Percentiles rank a stretch among this genome's conserved stretches.
These are phyloP conservation scores for Mirza zaza DNA, from an alignment of 2,113 vertebrate species.

Conservation along the genomic window DNA sequence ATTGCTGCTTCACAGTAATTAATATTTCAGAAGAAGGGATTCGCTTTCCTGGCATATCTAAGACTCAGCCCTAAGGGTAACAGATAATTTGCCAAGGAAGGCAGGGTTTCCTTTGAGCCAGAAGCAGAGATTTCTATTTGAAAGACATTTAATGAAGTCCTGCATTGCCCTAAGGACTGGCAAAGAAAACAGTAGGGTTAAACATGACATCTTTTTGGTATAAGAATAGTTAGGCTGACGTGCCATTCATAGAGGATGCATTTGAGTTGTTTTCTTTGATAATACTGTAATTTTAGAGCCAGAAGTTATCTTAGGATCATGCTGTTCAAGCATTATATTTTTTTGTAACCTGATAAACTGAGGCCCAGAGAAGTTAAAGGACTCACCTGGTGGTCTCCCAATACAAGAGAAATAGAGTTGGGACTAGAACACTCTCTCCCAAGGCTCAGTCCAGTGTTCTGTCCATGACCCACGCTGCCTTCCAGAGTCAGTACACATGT, in stretches of 20 bases:
- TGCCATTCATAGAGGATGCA: not conserved
- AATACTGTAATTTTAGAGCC: not conserved
- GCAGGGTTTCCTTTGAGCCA: not conserved
- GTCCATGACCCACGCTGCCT: not conserved
- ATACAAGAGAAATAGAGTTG: not conserved
- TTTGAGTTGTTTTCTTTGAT: not conserved
- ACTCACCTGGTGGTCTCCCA: not conserved
- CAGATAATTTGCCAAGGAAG: not conserved
- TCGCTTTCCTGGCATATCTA: slow-evolving; percentile 23
- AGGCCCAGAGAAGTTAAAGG: not conserved
- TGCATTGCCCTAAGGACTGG: not conserved
- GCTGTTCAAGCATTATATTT: not conserved
- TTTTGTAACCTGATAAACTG: not conserved
- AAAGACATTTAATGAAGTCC: not conserved
- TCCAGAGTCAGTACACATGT: not conserved
- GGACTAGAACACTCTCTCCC: accelerated
- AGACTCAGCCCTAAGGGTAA: not conserved
- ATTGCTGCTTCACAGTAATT: not conserved
- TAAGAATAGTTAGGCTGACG: not conserved
- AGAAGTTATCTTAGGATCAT: not conserved
- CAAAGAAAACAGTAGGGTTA: not conserved
- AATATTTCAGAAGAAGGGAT: not conserved
- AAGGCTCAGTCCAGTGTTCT: accelerated
- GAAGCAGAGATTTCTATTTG: not conserved
- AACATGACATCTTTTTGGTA: not conserved